A percentile compares a stretch with the other conserved stretches of the same genome.
These are phyloP conservation scores for Parnassius glacialis DNA, from an alignment of 2,888 invertebrate species.

Conservation along the genomic window DNA sequence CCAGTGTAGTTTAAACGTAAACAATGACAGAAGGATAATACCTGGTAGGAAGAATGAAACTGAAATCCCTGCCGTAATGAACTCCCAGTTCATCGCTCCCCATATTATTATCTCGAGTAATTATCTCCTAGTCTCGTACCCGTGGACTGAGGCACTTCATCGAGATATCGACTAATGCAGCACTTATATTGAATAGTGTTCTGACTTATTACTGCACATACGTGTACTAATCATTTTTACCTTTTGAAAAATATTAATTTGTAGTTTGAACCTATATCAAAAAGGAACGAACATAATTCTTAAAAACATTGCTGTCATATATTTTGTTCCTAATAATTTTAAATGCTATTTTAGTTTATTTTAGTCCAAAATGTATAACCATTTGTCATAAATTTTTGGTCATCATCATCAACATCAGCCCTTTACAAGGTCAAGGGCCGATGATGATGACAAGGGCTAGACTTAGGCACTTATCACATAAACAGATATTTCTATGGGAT, in stretches of 20 bases:
- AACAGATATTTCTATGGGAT: no score
- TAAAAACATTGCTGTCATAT: no score
- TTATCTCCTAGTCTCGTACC: conserved; percentile 55
- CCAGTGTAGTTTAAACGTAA: conserved; percentile 39
- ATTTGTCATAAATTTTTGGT: no score
- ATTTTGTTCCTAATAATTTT: no score
- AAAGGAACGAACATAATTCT: no score
- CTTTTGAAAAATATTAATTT: background rate
- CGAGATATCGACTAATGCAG: conserved; percentile 42
- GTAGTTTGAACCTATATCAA: no score
- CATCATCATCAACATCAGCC: no score
- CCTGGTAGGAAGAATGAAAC: conserved; percentile 46
- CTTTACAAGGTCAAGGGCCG: no score
- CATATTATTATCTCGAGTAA: conserved; percentile 60
- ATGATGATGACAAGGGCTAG: no score
- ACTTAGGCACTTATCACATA: no score
- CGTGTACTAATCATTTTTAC: background rate
- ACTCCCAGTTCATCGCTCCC: conserved; percentile 53
- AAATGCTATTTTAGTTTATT: no score
- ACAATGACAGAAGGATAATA: conserved; percentile 57
- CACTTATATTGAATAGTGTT: conserved; percentile 26
- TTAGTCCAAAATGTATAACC: no score
- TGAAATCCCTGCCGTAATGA: conserved; percentile 60
- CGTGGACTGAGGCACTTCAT: conserved; percentile 40
- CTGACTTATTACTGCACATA: conserved; percentile 21